Base-by-base conservation (phyloP, 2,888 invertebrate genomes). In the Amphipyra berbera region DNA sequence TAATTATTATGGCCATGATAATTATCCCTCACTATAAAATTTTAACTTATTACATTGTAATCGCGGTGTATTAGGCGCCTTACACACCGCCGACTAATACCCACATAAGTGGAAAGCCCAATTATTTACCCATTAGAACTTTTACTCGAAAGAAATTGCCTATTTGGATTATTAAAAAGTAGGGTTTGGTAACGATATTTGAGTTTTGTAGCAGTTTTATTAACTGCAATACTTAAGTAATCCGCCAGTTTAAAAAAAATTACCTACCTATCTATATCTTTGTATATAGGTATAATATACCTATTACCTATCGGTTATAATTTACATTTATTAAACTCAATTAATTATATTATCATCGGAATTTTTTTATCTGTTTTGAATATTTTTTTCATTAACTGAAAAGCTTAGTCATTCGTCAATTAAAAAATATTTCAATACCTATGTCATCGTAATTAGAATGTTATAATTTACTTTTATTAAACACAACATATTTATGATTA, bases 41-140 rank as follows among this genome's bases (percentile, higher is more conserved):
- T 50, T 63, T 42, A n/a, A 79, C 77, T 79, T 82, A 82, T 79
- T 76, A 81, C 62, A 68, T 47, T 68, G 53, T 82, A 82, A 84
- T 84, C 84, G 82, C 70, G 54, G 61, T 57, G 52, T 79, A 79
- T 82, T 77, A 81, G 78, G 79, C 71, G 67, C 64, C 66, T 73
- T 79, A 77, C 73, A 78, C 73, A 82, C 76, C 65, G 61, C 78
- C 73, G 75, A 78, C 60, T 78, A 78, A 83, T 84, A 84, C 69
- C 80, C 75, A 74, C 78, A 79, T 80, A 85, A 86, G 83, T 86
- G 86, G 83, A 79, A 76, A 76, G 75, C 58, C 81, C 90, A 90
- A 91, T 91, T 90, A 91, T 90, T 84, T 88, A 64, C 73, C 87
- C 89, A 90, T 90, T 90, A 90, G 82, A 84, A 83, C 79, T 81